Conservation (phyloP, 2,797 vertebrate species). For the Artibeus lituratus region DNA sequence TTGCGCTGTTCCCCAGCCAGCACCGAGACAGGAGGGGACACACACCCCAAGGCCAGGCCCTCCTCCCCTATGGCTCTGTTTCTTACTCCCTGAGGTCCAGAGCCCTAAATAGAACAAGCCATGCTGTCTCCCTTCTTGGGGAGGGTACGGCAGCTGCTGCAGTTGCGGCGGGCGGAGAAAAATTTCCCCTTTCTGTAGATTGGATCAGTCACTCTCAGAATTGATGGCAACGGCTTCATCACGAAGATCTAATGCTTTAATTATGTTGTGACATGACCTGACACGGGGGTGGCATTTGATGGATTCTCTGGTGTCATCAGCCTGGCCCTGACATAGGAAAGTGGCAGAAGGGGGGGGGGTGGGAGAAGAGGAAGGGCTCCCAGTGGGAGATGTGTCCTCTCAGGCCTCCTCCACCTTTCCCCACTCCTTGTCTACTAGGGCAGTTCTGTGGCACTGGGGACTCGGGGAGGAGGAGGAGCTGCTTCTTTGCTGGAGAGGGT, state of each 20-base stretch:
- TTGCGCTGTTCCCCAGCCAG: not conserved
- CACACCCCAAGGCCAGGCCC: not conserved
- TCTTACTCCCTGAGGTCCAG: conserved; percentile 56
- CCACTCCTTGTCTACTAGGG: not conserved
- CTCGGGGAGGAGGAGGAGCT: not conserved
- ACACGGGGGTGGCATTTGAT: conserved; percentile 81
- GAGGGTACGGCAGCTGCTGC: conserved; percentile 76
- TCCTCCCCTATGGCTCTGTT: not conserved
- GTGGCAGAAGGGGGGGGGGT: conserved; percentile 65
- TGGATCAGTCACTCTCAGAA: conserved; percentile 82
- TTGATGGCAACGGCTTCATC: conserved; percentile 83
- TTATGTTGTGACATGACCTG: conserved; percentile 87
- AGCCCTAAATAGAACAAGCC: conserved; percentile 76
- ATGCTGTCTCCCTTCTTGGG: conserved; percentile 61
- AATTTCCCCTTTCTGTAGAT: conserved; percentile 82
- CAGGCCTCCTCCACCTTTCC: not conserved
- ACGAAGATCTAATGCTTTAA: conserved; percentile 84
- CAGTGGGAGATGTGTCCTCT: conserved; percentile 32
- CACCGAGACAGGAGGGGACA: not conserved
- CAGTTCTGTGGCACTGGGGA: not conserved
- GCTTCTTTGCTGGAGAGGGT: not conserved
- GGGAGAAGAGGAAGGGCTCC: conserved; percentile 44
- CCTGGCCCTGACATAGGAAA: conserved; percentile 79
- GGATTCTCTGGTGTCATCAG: conserved; percentile 79
- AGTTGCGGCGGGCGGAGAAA: conserved; percentile 75